Conservation (phyloP, 2,797 vertebrate genomes). For the Enteromius viviparus region DNA sequence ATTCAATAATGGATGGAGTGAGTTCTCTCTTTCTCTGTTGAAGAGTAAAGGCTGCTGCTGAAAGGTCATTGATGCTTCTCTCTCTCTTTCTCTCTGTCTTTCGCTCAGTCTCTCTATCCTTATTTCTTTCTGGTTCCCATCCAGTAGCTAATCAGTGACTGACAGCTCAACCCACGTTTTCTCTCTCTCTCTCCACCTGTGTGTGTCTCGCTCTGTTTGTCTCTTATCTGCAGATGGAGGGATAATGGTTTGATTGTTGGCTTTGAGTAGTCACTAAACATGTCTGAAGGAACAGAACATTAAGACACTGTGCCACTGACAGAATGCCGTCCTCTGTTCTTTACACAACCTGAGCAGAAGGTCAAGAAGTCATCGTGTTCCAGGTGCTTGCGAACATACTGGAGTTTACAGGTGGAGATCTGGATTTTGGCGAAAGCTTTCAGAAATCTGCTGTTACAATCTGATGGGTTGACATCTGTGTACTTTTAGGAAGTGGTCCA, state of each 20-base stretch:
- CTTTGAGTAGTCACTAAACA: constrained; percentile 38
- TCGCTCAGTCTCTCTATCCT: constrained; percentile 58
- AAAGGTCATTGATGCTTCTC: constrained; percentile 38
- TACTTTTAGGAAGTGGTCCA: neutral
- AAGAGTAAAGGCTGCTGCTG: constrained; percentile 41
- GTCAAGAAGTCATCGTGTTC: neutral
- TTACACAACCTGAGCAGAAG: constrained; percentile 5
- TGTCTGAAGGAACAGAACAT: constrained; percentile 24
- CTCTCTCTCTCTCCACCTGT: constrained; percentile 18
- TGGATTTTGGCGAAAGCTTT: neutral
- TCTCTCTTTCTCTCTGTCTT: constrained; percentile 53
- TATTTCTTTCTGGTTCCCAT: constrained; percentile 59
- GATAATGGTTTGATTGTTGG: constrained; percentile 51
- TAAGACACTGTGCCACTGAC: neutral
- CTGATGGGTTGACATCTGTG: neutral
- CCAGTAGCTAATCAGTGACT: constrained; percentile 52
- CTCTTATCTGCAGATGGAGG: constrained; percentile 42
- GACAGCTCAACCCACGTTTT: constrained; percentile 33
- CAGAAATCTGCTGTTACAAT: neutral
- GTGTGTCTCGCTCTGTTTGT: neutral
- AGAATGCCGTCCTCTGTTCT: constrained; percentile 15
- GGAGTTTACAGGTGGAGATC: neutral
- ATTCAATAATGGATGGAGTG: constrained; percentile 40
- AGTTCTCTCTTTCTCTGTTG: constrained; percentile 14
- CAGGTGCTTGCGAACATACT: neutral